Conservation (phyloP, 2,113 vertebrate species). For the Myotis lucifugus region DNA sequence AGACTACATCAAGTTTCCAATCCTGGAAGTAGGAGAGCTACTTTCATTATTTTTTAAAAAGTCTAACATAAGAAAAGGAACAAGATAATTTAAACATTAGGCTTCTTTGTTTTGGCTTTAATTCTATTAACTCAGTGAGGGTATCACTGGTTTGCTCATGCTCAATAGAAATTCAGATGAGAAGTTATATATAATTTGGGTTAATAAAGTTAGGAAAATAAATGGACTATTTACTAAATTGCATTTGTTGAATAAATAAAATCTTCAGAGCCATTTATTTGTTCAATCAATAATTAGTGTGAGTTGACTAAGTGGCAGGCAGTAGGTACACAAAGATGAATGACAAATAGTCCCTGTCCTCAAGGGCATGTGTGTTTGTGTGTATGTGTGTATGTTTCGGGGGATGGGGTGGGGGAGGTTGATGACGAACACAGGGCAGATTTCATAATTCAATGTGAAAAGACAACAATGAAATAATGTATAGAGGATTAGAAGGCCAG, state of each 20-base stretch:
- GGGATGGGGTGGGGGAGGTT: neutral
- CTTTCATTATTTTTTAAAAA: neutral
- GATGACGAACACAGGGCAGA: neutral
- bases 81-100: neutral
- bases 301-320: neutral
- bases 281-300: neutral
- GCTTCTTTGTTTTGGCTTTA: neutral
- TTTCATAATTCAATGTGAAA: neutral
- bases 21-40: neutral
- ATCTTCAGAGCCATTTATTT: slow-evolving; percentile 15
- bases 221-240: slow-evolving; percentile 6
- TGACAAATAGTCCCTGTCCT: neutral
- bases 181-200: slow-evolving; percentile 46
- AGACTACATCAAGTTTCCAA: neutral
- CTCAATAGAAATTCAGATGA: slow-evolving; percentile 33
- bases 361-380: neutral
- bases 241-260: slow-evolving; percentile 19
- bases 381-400: too few relatives aligned
- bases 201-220: slow-evolving; percentile 45
- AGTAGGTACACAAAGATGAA: neutral
- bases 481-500: neutral
- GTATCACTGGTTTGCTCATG: neutral
- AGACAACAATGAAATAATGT: neutral
- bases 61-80: neutral
- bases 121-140: slow-evolving; percentile 5